Base-by-base conservation (phyloP, 64 coral and sea anemone species). In the Montipora foliosa region DNA sequence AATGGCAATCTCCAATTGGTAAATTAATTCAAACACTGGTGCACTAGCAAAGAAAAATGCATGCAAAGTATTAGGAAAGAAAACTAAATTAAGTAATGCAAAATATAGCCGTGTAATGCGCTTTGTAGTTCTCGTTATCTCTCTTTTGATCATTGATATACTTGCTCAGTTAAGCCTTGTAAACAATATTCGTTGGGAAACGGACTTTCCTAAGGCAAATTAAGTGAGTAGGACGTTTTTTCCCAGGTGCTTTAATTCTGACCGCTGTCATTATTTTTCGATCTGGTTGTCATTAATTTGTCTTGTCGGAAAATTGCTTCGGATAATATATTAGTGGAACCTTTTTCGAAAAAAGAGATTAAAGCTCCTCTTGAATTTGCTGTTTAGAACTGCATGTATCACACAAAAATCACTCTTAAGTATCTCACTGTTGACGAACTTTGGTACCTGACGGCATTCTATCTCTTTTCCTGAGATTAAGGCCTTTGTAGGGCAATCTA, bases 1-100 rank as follows among this genome's bases (percentile, higher is more conserved):
- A 67, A 78, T 48, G 46, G 49, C 76, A 49, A 83, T 71, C 82
- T 62, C 19, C 50, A 86, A 86, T 86, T 86, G 44, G 82, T 71
- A 86, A 86, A 72, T 71, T 72, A 47, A 84, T 19, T 64, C 37
- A 67, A 67, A 84, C 81, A 47, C 9, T 48, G 82, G 16, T 44
- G 13, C 44, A 49, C 44, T 15, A 46, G 48, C 49, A 64, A 47
- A 86, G 67, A 49, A 86, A 84, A 68, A 84, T 17, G 47, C 44
- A 67, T 49, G 46, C 45, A 44, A 64, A 61, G 57, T 61, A 78
- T 82, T 70, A 85, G 21, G 59, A 70, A 21, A 46, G 5, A n/a
- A 86, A 86, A 70, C 46, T 73, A 86, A 86, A 86, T 86, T 86
- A 86, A 37, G 16, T 19, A 21, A 20, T 70, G 46, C 44, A 70